Evolutionary conservation across 23 tunicate species (phyloP).

Genomic region (Trididemnum clinides): DNA sequence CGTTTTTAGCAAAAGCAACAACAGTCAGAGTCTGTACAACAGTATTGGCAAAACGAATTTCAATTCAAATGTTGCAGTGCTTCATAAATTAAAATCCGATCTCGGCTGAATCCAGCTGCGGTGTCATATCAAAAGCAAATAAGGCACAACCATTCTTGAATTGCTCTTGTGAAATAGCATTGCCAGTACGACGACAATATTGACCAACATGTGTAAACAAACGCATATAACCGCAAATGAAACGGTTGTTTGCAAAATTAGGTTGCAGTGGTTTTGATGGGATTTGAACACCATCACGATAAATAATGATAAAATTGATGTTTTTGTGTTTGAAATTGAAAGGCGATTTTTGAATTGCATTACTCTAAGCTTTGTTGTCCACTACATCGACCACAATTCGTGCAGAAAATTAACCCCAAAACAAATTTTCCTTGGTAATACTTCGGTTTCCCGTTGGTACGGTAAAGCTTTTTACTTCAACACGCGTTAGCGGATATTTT

Average conservation of each 20-base stretch:
- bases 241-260: conserved; percentile 1
- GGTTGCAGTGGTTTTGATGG: conserved; percentile 4
- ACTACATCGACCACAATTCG: no score
- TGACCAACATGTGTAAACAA: neutral
- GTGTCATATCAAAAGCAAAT: conserved; percentile 19
- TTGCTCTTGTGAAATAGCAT: no score
- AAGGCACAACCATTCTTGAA: neutral
- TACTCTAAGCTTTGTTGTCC: no score
- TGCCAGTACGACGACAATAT: neutral
- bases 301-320: neutral
- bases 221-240: conserved; percentile 2
- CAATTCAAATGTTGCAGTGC: neutral
- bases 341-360: no score
- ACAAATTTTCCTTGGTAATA: no score
- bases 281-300: neutral
- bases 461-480: no score
- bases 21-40: neutral
- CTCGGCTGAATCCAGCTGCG: neutral
- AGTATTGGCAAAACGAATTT: neutral
- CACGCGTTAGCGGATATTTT: no score
- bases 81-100: neutral
- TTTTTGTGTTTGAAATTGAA: neutral
- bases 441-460: no score
- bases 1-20: neutral
- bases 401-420: no score